Conservation (phyloP, 2,888 invertebrate species). For the Netelia virgata region DNA sequence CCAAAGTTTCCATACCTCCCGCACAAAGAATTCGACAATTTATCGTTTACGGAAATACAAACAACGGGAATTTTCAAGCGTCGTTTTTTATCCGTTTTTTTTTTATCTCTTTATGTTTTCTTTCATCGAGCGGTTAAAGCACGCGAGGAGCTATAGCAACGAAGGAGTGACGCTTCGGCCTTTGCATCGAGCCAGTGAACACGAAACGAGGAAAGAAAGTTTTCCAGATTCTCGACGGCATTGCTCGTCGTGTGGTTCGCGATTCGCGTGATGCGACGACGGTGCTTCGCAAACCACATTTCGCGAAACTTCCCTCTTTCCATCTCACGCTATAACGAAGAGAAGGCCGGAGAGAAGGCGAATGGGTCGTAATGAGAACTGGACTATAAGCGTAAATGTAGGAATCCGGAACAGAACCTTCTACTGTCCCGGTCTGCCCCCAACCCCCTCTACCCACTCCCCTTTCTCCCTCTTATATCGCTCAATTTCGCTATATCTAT, state of each 20-base stretch:
- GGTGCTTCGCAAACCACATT: conserved; percentile 63
- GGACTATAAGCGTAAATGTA: conserved; percentile 54
- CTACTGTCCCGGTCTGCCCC: background rate
- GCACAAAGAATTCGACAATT: background rate
- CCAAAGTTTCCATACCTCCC: background rate
- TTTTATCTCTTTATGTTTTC: background rate
- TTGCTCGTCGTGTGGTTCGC: conserved; percentile 56
- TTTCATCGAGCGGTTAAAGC: background rate
- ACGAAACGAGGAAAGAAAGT: conserved; percentile 15
- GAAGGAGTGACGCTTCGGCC: background rate
- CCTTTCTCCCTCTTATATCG: conserved; percentile 21
- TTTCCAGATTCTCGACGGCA: conserved; percentile 52
- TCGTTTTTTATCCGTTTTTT: too few species aligned
- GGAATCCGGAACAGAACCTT: conserved; percentile 33
- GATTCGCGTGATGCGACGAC: conserved; percentile 54
- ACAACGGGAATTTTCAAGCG: conserved; percentile 2
- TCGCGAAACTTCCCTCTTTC: conserved; percentile 49
- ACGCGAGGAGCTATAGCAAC: background rate
- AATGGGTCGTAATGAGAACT: conserved; percentile 61
- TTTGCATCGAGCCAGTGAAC: background rate
- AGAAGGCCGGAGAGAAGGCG: conserved; percentile 16
- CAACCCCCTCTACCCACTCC: background rate
- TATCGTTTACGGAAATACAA: background rate
- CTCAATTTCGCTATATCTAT: conserved; percentile 44
- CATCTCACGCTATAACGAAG: background rate